phyloP scores from a whole-genome alignment of 1,140 invertebrate genomes.

The Apis florea region DNA sequence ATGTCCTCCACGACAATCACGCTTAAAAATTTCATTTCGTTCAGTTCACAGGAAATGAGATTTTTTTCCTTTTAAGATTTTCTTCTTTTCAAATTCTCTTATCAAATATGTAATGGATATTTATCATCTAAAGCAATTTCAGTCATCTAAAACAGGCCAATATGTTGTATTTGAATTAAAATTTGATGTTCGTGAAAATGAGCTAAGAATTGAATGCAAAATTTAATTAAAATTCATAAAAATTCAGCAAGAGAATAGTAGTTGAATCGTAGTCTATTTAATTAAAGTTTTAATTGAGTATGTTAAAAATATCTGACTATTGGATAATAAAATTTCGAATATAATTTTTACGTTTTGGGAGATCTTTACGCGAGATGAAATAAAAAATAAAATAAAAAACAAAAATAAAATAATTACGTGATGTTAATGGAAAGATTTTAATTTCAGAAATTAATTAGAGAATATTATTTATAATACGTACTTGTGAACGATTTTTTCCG shows the following conservation, averaged over 20 bases:
- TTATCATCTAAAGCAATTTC: not conserved
- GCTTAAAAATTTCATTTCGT: conserved; percentile 22
- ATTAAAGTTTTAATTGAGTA: conserved; percentile 25
- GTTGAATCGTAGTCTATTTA: not conserved
- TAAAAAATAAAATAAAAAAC: too few species aligned
- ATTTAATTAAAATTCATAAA: conserved; percentile 22
- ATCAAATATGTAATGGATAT: not conserved
- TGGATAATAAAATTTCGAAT: not conserved
- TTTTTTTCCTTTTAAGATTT: not conserved
- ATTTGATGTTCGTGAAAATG: not conserved
- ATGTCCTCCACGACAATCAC: not conserved
- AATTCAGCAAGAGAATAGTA: not conserved
- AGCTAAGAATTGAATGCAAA: not conserved
- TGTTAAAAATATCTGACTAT: conserved; percentile 3
- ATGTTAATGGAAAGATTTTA: not conserved
- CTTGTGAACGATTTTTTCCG: conserved; percentile 12
- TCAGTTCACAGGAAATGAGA: not conserved
- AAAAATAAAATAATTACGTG: not conserved
- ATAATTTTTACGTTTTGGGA: not conserved
- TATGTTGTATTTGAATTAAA: not conserved
- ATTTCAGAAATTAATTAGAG: not conserved
- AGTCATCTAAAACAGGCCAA: not conserved
- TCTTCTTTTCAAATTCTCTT: not conserved
- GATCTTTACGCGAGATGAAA: not conserved
- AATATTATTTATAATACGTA: not conserved